Base-by-base conservation (phyloP, 2,113 vertebrate species). In the Leucopsar rothschildi region DNA sequence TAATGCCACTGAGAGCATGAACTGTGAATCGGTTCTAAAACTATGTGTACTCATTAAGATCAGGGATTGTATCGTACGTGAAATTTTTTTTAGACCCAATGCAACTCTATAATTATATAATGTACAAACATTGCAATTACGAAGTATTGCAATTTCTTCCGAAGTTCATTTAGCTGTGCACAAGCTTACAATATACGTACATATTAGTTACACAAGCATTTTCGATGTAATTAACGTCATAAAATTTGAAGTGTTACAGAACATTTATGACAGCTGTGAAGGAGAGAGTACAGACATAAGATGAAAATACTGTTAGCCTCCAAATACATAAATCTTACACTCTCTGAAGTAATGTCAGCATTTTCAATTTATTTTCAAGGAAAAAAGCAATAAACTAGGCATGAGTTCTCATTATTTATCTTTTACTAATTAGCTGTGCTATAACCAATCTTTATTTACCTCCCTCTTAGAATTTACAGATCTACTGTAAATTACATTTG, bases 191-290 rank as follows among this genome's bases (percentile, higher is more conserved):
- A 92, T 90, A 97, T 72, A 80, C 64, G 71, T 93, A 37, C 40
- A 35, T 95, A 89, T 83, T 94, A 96, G 81, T 93, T 94, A 92
- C 68, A 96, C 82, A 92, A 79, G 63, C 50, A 89, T 96, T 96
- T 97, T 90, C 81, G 56, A 77, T 95, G 1, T 77, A 96, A 96
- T 97, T 95, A 94, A 59, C 53, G 19, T 89, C 57, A 85, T 95
- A 96, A 95, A 87, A 94, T 79, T 70, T 92, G 80, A 97, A 95
- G 60, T 81, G 65, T 88, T 95, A 66, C 28, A 88, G 95, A 96
- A 94, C 45, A 70, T 52, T 66, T 86, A 56, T 81, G 95, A 93
- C 57, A 93, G 57, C 69, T 88, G 56, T 85, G 86, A 79, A 72
- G 33, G 83, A 91, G 50, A 82, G 40, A 71, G 16, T 85, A 94